Evolutionary conservation across 2,888 invertebrate species (phyloP).

Genomic region (Prosopocoilus inquinatus): DNA sequence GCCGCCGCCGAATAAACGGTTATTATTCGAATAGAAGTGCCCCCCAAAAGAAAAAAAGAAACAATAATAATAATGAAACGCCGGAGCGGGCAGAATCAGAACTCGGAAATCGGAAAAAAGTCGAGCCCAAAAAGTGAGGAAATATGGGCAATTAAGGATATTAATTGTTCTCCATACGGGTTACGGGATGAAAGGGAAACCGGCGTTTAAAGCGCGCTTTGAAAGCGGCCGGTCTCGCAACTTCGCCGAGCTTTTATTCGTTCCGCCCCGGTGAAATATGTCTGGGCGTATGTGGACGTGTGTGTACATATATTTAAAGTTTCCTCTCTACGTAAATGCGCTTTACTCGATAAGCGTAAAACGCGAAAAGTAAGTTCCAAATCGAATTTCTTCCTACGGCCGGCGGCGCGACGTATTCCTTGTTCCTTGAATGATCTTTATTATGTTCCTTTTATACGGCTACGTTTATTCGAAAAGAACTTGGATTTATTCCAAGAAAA

Average conservation of each 20-base stretch:
- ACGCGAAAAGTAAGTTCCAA: not conserved
- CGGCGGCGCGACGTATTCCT: not conserved
- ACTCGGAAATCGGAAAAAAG: not conserved
- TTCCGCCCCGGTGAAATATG: not conserved
- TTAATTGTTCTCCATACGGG: constrained; percentile 4
- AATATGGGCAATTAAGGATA: constrained; percentile 8
- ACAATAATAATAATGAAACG: too few relatives aligned
- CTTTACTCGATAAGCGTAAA: not conserved
- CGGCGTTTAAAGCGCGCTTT: constrained; percentile 1
- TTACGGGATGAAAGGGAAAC: not conserved
- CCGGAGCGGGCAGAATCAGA: not conserved
- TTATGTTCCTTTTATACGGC: too few relatives aligned
- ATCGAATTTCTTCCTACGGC: not conserved
- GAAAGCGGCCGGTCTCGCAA: not conserved
- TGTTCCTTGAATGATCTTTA: too few relatives aligned
- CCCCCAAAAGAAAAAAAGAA: not conserved
- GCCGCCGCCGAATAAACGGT: not conserved
- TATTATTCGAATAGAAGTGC: not conserved
- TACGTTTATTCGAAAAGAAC: too few relatives aligned
- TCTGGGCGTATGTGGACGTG: not conserved
- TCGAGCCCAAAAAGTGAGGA: not conserved
- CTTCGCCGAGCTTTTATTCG: constrained; percentile 7
- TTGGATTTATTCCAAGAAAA: too few relatives aligned
- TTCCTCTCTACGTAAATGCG: not conserved
- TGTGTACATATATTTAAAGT: not conserved